Evolutionary conservation across 2,113 vertebrate species (phyloP), one percentile per base, ranked within the genome.

Genomic region (Aptenodytes forsteri): DNA sequence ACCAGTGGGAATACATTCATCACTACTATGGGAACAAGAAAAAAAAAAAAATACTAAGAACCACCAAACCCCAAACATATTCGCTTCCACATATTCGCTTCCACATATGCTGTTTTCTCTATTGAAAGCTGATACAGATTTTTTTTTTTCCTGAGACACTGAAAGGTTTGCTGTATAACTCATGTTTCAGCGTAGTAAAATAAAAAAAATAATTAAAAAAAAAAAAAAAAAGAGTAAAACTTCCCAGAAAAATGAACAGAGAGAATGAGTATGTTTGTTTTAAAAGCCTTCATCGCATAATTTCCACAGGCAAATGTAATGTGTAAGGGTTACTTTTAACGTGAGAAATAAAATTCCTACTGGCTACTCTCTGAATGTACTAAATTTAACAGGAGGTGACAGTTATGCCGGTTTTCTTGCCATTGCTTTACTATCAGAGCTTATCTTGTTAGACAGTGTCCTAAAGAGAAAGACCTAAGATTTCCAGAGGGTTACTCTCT

Each of bases 331-430:
- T 97, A 93, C 93, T 94, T 96, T 83, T 88, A 95, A 97, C 89
- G 89, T 91, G 94, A 97, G 92, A 96, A 98, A 90, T 83, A 95
- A 75, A 95, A 97, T 73, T 93, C 86, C 92, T 96, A 96, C 86
- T 94, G 96, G 93, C 89, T 90, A 89, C 79, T 64, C 81, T 92
- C 85, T 52, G 55, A 83, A 85, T 17, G 25, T 27, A 73, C 55
- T 55, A 69, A 81, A 93, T 95, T 92, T 97, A 97, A 98, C 86
- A 94, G 66, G 72, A 96, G 34, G 55, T 90, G 97, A 97, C 97
- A 97, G 87, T 70, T 95, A 97, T 29, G 95, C 91, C 75, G 8
- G 61, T 87, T 96, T 93, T 79, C 80, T 95, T 95, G 67, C 88
- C 92, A 88, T 25, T 91, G 67, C 79, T 95, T 82, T 90, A 77